Percentiles rank a stretch among this genome's conserved stretches.
These are phyloP conservation scores for Platichthys flesus DNA, from an alignment of 2,113 vertebrate genomes.

Conservation along the genomic window DNA sequence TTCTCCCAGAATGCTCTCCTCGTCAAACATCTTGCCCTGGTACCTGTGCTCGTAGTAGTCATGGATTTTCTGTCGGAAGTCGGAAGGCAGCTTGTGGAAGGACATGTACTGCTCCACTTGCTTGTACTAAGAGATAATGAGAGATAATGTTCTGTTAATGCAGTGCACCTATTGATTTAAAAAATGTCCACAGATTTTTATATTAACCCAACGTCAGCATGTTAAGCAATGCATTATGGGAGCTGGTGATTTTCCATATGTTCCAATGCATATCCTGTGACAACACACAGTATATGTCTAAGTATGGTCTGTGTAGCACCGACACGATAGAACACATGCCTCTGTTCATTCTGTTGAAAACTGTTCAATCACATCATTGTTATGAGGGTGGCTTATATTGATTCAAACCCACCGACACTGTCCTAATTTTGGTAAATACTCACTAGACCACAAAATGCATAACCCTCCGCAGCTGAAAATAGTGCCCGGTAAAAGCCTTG, in stretches of 20 bases:
- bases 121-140: conserved; percentile 87
- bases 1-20: conserved; percentile 96
- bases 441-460: background rate
- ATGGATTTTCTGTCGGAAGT: conserved; percentile 97
- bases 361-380: too few species aligned
- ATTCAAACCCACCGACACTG: background rate
- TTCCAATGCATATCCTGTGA: too few species aligned
- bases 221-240: background rate
- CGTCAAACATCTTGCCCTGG: conserved; percentile 99
- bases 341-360: background rate
- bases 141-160: conserved; percentile 31
- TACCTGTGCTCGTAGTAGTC: conserved; percentile 99
- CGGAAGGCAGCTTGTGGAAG: conserved; percentile 96
- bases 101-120: conserved; percentile 99
- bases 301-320: too few species aligned
- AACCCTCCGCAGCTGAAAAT: background rate
- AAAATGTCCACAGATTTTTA: background rate
- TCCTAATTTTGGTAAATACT: background rate
- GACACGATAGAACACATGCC: background rate
- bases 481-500: background rate
- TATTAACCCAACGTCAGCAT: background rate
- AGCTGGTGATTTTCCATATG: background rate
- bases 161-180: background rate
- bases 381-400: background rate
- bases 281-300: too few species aligned